Base-by-base conservation (phyloP, 2,113 vertebrate species). In the Axis porcinus region DNA sequence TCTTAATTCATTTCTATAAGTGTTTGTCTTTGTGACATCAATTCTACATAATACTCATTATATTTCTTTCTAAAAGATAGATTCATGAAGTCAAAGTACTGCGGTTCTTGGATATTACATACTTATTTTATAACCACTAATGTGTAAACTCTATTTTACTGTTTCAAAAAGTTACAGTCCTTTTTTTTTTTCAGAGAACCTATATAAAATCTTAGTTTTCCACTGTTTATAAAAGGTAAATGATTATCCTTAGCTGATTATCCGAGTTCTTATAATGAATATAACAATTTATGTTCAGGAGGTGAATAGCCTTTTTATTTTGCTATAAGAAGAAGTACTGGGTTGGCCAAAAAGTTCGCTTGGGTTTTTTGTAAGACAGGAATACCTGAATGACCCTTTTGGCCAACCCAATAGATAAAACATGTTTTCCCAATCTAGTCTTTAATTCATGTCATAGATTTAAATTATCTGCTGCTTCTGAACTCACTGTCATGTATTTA, bases 381-480 rank as follows among this genome's bases (percentile, higher is more conserved):
- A 79, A 30, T 30, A 50, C 2, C 16, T 28, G 27, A 78, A 78
- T 0, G 0, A 79, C 50, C 45, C 30, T 79, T 79, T 50, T 79
- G 76, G 27, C 45, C 76, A 79, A 17, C 28, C 76, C 76, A 79
- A 79, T 33, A 85, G 21, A 13, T 10, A 82, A 62, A 25, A 91
- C 25, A 70, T 86, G 54, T 5, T 60, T 85, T 25, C 16, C 50
- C 2, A 62, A 33, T 4, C 12, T 55, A 27, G 9, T 90, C 10
- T 30, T 96, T 55, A 91, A 36, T 96, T 91, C 21, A 91, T 89
- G 52, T 27, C 85, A 97, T 17, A 57, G 21, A 90, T 79, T 95
- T 97, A 86, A 92, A 92, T 87, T 97, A 97, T 86, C 19, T 89
- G 25, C 86, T 79, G 8, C 33, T 58, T 94, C 92, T 87, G 62